Percentiles rank a stretch among this genome's conserved stretches.
These are phyloP conservation scores for Pseudopipra pipra DNA, from an alignment of 2,113 vertebrate genomes.

Conservation along the genomic window DNA sequence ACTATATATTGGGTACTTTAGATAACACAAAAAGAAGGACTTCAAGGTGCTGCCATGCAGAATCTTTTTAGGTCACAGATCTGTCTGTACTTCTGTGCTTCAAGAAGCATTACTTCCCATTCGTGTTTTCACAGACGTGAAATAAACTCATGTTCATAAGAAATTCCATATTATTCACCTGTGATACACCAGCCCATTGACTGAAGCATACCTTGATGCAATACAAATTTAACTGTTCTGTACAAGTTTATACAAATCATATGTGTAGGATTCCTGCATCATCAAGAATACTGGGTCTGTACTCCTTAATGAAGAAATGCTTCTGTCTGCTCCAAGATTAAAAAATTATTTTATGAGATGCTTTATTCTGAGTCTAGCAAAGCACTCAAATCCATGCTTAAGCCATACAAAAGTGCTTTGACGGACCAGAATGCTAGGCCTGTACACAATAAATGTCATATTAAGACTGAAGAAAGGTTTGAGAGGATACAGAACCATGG, in stretches of 20 bases:
- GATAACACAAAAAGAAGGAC: neutral
- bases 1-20: rapidly evolving
- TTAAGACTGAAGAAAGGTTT: neutral
- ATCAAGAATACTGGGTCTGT: neutral
- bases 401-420: neutral
- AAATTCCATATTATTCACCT: neutral
- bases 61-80: neutral
- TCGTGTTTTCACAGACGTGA: neutral
- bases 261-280: rapidly evolving
- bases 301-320: neutral
- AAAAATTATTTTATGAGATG: neutral
- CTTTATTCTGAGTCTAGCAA: neutral
- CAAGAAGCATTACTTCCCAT: neutral
- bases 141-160: neutral
- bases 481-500: neutral
- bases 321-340: neutral
- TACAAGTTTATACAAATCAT: neutral
- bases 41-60: neutral
- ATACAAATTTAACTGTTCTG: neutral
- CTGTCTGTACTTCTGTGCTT: neutral
- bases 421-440: neutral
- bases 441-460: neutral
- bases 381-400: neutral
- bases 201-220: rapidly evolving
- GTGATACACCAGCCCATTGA: neutral